These are phyloP conservation scores for Channa maculata DNA, from an alignment of 2,113 vertebrate species.

Conservation along the genomic window DNA sequence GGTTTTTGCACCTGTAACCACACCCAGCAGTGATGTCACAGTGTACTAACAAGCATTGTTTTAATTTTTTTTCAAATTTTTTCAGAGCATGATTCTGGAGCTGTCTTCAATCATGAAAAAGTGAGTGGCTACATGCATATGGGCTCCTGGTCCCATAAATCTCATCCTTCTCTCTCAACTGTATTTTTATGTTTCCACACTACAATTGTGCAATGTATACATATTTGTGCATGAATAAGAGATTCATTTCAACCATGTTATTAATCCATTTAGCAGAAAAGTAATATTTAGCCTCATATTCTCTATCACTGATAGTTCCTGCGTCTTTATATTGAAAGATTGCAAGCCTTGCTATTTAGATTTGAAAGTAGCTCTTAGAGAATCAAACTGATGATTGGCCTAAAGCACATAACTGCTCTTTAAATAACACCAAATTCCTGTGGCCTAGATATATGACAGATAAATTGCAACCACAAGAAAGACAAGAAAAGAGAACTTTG, in stretches of 20 bases:
- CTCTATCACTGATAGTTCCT: slow-evolving; percentile 20
- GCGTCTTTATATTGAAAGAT: slow-evolving; percentile 6
- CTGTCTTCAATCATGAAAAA: slow-evolving; percentile 98
- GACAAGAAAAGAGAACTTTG: too few species aligned
- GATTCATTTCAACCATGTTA: slow-evolving; percentile 7
- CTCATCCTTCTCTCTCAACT: slow-evolving; percentile 21
- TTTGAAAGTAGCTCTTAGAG: neutral
- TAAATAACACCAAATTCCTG: too few species aligned
- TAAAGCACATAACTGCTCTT: slow-evolving; percentile 9
- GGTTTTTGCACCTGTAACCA: too few species aligned
- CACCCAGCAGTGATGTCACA: too few species aligned
- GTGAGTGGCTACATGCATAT: slow-evolving; percentile 61
- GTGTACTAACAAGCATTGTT: neutral
- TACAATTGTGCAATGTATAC: neutral
- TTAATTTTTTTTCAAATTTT: slow-evolving; percentile 70
- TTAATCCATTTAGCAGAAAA: neutral
- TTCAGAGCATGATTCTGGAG: slow-evolving; percentile 96
- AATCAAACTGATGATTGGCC: slow-evolving; percentile 30
- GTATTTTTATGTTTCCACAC: slow-evolving; percentile 4
- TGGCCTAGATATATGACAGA: too few species aligned
- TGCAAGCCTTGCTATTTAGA: neutral
- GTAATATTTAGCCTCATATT: slow-evolving; percentile 2
- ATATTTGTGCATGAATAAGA: slow-evolving; percentile 9
- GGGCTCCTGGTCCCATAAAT: slow-evolving; percentile 1
- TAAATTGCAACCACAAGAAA: too few species aligned